These are phyloP conservation scores for Rhorus exstirpatorius DNA, from an alignment of 2,888 invertebrate genomes.

Conservation along the genomic window DNA sequence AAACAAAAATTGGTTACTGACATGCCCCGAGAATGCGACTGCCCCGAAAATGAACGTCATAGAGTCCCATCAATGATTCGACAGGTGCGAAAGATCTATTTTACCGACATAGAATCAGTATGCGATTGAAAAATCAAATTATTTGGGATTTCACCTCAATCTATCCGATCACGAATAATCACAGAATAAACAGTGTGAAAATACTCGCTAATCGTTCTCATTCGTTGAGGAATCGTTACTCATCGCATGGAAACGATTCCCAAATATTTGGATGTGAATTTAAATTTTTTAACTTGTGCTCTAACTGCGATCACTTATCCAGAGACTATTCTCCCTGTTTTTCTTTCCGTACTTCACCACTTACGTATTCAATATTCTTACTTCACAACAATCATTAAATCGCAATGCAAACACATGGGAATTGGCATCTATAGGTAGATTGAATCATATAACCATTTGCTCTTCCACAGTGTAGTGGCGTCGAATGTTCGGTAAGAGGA, in stretches of 20 bases:
- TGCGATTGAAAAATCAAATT: not conserved
- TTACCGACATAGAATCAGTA: not conserved
- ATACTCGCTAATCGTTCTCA: not conserved
- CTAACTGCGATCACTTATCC: too few species aligned
- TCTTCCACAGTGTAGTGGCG: not conserved
- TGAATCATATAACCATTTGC: not conserved
- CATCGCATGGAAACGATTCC: too few species aligned
- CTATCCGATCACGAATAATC: not conserved
- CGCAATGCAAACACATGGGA: not conserved
- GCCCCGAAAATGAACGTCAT: not conserved
- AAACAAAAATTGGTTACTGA: not conserved
- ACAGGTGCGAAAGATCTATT: not conserved
- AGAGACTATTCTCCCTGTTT: too few species aligned
- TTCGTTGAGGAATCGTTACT: not conserved
- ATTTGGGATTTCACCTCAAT: not conserved
- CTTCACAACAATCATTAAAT: too few species aligned
- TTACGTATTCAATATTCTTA: too few species aligned
- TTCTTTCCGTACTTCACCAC: too few species aligned
- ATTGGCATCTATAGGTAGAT: not conserved
- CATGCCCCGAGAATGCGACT: not conserved
- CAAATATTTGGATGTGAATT: too few species aligned
- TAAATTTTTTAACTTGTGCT: too few species aligned
- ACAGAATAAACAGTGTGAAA: not conserved
- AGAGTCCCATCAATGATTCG: not conserved
- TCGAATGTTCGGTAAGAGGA: not conserved